These are phyloP conservation scores for Chauna torquata DNA, from an alignment of 2,113 vertebrate species.

Conservation along the genomic window DNA sequence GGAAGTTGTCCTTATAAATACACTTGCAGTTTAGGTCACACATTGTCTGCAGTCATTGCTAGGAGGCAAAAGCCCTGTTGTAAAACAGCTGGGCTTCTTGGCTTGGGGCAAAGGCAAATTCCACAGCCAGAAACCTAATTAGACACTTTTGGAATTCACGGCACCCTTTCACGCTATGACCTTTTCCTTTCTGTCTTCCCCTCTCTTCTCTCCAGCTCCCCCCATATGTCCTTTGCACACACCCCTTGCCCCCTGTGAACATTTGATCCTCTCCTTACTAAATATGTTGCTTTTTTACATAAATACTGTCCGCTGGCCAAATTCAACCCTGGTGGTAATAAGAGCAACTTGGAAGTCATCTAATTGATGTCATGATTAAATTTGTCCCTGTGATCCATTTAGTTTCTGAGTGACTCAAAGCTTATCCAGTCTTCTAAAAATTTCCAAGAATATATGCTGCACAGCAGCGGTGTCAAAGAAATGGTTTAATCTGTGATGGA, in stretches of 20 bases:
- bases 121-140: conserved; percentile 70
- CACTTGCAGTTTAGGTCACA: conserved; percentile 63
- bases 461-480: neutral
- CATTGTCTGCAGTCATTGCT: conserved; percentile 62
- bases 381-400: neutral
- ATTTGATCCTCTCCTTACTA: conserved; percentile 3
- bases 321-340: conserved; percentile 16
- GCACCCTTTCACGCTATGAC: conserved; percentile 56
- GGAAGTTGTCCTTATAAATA: conserved; percentile 57
- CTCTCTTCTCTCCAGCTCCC: conserved; percentile 11
- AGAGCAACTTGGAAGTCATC: conserved; percentile 7
- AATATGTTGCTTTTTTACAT: conserved; percentile 10
- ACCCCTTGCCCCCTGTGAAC: neutral
- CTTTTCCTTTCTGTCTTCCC: conserved; percentile 48
- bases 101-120: conserved; percentile 71
- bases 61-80: conserved; percentile 64
- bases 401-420: neutral
- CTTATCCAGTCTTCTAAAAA: neutral
- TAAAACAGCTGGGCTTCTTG: conserved; percentile 72
- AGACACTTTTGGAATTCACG: conserved; percentile 68
- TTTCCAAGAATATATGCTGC: neutral
- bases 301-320: conserved; percentile 9
- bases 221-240: conserved; percentile 7
- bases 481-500: neutral
- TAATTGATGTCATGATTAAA: conserved; percentile 22